Evolutionary conservation across 2,888 invertebrate genomes (phyloP).

Genomic region (Nemurella pictetii): DNA sequence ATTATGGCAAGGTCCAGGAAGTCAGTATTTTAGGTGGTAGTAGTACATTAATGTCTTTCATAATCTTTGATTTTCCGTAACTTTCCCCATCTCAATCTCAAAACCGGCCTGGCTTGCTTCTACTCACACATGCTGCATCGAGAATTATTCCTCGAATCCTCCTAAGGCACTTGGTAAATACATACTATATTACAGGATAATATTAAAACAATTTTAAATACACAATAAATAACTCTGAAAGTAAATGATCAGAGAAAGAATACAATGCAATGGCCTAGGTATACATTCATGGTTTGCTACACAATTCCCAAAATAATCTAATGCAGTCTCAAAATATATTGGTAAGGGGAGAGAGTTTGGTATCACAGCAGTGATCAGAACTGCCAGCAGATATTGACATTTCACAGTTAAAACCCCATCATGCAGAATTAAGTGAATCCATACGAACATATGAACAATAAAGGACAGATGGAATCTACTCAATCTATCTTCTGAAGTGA

Average conservation of each 20-base stretch:
- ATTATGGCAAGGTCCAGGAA: not conserved
- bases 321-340: not conserved
- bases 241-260: not conserved
- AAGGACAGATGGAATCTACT: not conserved
- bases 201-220: not conserved
- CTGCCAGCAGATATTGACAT: not conserved
- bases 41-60: not conserved
- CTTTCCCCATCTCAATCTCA: not conserved
- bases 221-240: not conserved
- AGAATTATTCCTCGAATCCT: not conserved
- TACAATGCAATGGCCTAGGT: not conserved
- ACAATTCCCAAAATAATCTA: not conserved
- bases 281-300: not conserved
- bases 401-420: not conserved
- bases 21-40: not conserved
- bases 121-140: not conserved
- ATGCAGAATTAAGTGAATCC: no score
- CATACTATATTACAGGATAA: not conserved
- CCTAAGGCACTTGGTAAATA: not conserved
- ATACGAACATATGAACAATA: no score
- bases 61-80: not conserved
- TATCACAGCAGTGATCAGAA: not conserved
- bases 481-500: not conserved
- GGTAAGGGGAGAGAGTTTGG: not conserved
- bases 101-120: not conserved